Base-by-base conservation (phyloP, 2,888 invertebrate species). In the Melanotus villosus region DNA sequence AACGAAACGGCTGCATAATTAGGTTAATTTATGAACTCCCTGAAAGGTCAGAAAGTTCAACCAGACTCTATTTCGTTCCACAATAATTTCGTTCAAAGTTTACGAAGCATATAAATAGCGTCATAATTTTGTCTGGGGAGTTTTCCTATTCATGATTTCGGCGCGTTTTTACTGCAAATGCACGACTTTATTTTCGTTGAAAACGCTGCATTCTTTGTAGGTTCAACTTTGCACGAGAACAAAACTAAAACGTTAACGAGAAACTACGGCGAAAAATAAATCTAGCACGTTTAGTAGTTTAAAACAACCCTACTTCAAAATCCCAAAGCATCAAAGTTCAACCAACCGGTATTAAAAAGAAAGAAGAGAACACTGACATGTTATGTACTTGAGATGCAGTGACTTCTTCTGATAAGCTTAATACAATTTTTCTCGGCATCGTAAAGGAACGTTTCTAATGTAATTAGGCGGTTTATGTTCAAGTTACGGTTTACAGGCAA, bases 101-200 rank as follows among this genome's bases (percentile, higher is more conserved):
- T 32, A 18, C 52, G 52, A 18, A 47, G 47, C 23, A 52, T 23
- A 52, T 52, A 52, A 52, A 52, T 52, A 32, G 52, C 52, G 14
- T 52, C 52, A 52, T 52, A 52, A 52, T 52, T 52, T 52, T 52
- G 32, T 52, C 52, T 32, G 52, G 52, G 32, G 52, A 52, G 52
- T 52, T 47, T 52, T 16, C 18, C 52, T 50, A 52, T 52, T 52
- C 52, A 52, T 18, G 19, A 10, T 14, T 10, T 30, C 52, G 32
- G 16, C 52, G 52, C 32, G 21, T 47, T 47, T 52, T 52, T 30
- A 32, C 52, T 32, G 52, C 52, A 52, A 32, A 16, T 52, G 32
- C 52, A 32, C 26, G 52, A 26, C 52, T 52, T 32, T 52, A 52
- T 52, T 34, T 52, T 52, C 52, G 6, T n/a, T 14, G 34, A 32